Evolutionary conservation across 2,797 vertebrate species (phyloP).

Genomic region (Okamejei kenojei): DNA sequence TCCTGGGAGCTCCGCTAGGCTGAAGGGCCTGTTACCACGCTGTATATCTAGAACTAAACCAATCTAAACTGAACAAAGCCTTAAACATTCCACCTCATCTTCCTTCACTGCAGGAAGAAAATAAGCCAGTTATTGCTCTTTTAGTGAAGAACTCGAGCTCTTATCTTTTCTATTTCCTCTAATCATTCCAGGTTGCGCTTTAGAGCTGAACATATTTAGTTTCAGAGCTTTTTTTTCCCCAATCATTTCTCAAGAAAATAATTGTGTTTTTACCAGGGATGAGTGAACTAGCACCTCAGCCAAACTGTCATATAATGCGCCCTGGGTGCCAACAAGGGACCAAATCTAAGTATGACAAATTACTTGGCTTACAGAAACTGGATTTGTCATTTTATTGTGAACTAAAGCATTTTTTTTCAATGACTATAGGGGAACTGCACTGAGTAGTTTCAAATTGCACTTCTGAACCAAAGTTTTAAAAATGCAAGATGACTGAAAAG

Average conservation of each 20-base stretch:
- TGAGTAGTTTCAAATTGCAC: neutral
- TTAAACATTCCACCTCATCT: neutral
- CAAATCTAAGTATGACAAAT: conserved; percentile 23
- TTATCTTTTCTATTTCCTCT: neutral
- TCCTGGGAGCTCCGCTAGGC: too few relatives aligned
- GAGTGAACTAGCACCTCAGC: neutral
- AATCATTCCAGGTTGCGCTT: neutral
- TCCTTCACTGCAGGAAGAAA: neutral
- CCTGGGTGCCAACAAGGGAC: neutral
- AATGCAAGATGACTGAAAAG: neutral
- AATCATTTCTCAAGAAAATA: conserved; percentile 7
- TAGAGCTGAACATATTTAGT: neutral
- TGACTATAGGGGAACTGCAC: neutral
- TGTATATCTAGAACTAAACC: too few relatives aligned
- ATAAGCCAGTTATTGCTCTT: neutral
- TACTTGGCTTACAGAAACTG: neutral
- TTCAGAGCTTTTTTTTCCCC: neutral
- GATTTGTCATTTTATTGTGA: conserved; percentile 8
- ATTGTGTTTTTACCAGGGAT: conserved; percentile 4
- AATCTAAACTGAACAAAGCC: too few relatives aligned
- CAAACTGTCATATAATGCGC: neutral
- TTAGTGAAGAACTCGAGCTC: neutral
- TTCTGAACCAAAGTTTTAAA: neutral
- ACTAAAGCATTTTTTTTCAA: neutral
- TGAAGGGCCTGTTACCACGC: too few relatives aligned